Evolutionary conservation across 2,113 vertebrate species (phyloP), one percentile per base, ranked within the genome.

Genomic region (Chroicocephalus ridibundus): DNA sequence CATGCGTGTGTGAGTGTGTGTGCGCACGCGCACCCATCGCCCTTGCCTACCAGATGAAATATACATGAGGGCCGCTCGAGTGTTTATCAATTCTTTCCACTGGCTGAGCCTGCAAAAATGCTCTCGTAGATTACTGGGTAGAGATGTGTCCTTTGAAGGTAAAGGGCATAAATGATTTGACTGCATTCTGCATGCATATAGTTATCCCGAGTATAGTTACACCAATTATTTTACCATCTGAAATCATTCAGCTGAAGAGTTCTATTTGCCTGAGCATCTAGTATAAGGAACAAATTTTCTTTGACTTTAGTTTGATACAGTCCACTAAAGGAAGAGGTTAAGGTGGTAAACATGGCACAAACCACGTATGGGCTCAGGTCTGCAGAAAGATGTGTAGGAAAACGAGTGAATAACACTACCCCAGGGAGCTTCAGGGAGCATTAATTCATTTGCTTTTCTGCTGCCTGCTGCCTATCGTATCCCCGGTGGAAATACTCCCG

Each of bases 71-170:
- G 46, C 75, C 0, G 0, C 58, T 94, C 57, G 72, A 91, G 84
- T 94, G 89, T 92, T 96, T 94, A 91, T 85, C 81, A 95, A 24
- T 94, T 94, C 82, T 95, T 96, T 96, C 94, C 82, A 62, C 81
- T 95, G 86, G 58, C 93, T 95, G 91, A 96, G 60, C 78, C 62
- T 94, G 69, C 58, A 78, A 91, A 94, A 96, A 84, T 54, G 86
- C 40, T 89, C 40, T 62, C 52, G 58, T 64, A 82, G 82, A 82
- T 94, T 94, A 65, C 61, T 60, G 62, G 51, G 75, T 68, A 77
- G 93, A 94, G 66, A 57, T 92, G 16, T 42, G 49, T 70, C 32
- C 74, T 95, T 85, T 94, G 55, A 75, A 93, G 42, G 89, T 74
- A 95, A 95, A 95, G 55, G 74, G 76, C 51, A 81, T 62, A 80